Evolutionary conservation across 2,113 vertebrate genomes (phyloP).

Genomic region (Cacatua alba): DNA sequence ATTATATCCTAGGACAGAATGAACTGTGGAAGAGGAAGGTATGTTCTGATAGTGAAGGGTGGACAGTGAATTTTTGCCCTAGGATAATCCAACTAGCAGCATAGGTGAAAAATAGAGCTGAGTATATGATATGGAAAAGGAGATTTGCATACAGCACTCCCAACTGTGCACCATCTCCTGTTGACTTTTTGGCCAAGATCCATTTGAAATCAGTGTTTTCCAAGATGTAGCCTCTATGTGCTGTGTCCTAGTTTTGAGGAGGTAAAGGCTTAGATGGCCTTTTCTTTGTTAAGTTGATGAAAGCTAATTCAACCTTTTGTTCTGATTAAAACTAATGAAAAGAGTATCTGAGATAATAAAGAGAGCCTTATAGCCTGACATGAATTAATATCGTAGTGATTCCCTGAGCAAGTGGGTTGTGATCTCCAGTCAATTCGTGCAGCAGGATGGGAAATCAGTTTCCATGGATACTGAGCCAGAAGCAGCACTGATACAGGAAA

Average conservation of each 20-base stretch:
- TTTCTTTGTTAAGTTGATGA: background rate
- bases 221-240: background rate
- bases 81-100: background rate
- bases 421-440: constrained; percentile 51
- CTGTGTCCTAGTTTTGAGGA: background rate
- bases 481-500: constrained; percentile 15
- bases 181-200: background rate
- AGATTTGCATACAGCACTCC: background rate
- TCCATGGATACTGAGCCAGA: constrained; percentile 63
- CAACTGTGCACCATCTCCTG: background rate
- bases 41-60: background rate
- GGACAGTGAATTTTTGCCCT: background rate
- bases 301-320: background rate
- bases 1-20: background rate
- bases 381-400: constrained; percentile 3
- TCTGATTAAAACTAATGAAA: background rate
- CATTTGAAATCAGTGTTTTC: background rate
- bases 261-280: background rate
- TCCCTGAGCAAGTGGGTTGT: background rate
- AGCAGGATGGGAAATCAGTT: constrained; percentile 52
- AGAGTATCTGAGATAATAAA: background rate
- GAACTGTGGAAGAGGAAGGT: background rate
- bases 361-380: background rate
- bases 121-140: background rate
- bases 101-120: background rate